Conservation (phyloP, 1,140 invertebrate genomes). For the Drosophila albomicans region DNA sequence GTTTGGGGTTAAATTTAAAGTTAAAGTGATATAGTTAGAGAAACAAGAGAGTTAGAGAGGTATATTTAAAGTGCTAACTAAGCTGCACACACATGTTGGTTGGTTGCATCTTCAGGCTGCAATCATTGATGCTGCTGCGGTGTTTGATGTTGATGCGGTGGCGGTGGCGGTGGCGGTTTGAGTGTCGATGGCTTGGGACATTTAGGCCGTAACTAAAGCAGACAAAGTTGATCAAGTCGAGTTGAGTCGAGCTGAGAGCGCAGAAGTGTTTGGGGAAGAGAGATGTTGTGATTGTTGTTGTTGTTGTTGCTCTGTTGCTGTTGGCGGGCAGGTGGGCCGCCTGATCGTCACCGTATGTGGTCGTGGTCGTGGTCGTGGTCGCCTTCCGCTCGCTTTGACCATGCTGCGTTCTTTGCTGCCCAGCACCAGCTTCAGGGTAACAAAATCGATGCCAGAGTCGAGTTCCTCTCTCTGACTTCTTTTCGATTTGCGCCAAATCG, state of each 20-base stretch:
- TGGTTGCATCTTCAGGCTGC: not conserved
- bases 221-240: slow-evolving; percentile 44
- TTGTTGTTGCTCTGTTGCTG: not conserved
- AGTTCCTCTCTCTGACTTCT: slow-evolving; percentile 8
- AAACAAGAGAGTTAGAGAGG: not conserved
- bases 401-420: slow-evolving; percentile 7
- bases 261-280: not conserved
- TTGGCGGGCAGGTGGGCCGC: slow-evolving; percentile 31
- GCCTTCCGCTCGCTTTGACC: not conserved
- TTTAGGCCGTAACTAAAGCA: slow-evolving; percentile 40
- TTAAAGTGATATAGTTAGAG: too few relatives aligned
- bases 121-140: not conserved
- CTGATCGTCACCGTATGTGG: slow-evolving; percentile 59
- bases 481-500: slow-evolving; percentile 54
- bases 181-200: slow-evolving; percentile 16
- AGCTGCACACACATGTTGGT: not conserved
- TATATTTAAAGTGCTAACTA: too few relatives aligned
- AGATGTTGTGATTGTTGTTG: too few relatives aligned
- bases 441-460: not conserved
- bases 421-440: not conserved
- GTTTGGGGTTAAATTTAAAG: too few relatives aligned
- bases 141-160: slow-evolving; percentile 5
- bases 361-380: slow-evolving; percentile 7
- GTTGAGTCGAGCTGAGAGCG: not conserved
- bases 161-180: too few relatives aligned